Evolutionary conservation across 2,113 vertebrate species (phyloP).

Genomic region (Boleophthalmus pectinirostris): DNA sequence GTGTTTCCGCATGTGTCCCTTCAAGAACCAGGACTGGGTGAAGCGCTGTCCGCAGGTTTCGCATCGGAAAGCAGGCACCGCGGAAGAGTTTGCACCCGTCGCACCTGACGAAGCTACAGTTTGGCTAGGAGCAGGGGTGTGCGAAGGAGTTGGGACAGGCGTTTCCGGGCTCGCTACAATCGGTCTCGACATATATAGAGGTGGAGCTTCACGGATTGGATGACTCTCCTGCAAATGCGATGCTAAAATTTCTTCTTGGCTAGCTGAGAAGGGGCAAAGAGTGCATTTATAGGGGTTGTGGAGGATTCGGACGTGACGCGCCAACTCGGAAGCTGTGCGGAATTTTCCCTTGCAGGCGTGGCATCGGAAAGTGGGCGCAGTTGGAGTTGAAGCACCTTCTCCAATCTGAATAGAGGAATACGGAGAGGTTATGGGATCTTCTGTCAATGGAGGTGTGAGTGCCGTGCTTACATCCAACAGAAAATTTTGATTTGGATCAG

Average conservation of each 20-base stretch:
- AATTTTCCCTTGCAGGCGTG: conserved; percentile 94
- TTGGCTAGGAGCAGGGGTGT: conserved; percentile 54
- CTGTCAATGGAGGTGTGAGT: conserved; percentile 74
- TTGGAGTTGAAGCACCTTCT: conserved; percentile 47
- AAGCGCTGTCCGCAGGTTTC: conserved; percentile 91
- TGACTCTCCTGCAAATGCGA: conserved; percentile 82
- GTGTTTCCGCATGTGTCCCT: conserved; percentile 95
- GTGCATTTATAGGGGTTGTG: conserved; percentile 92
- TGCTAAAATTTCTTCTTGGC: conserved; percentile 86
- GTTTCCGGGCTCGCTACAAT: conserved; percentile 55
- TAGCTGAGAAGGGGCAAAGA: conserved; percentile 88
- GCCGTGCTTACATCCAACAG: conserved; percentile 64
- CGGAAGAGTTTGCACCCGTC: conserved; percentile 53
- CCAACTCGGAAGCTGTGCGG: conserved; percentile 86
- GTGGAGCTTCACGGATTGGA: conserved; percentile 58
- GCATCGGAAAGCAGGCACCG: conserved; percentile 84
- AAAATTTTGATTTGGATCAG: conserved; percentile 59
- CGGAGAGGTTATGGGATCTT: conserved; percentile 70
- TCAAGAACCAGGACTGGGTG: conserved; percentile 93
- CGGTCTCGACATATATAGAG: conserved; percentile 48
- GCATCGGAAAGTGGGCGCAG: conserved; percentile 80
- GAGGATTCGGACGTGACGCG: conserved; percentile 89
- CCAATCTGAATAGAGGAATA: conserved; percentile 41
- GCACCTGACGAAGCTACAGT: conserved; percentile 43
- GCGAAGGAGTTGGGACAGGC: conserved; percentile 57